Conservation (phyloP, 2,797 vertebrate genomes). For the Amazona finschi region DNA sequence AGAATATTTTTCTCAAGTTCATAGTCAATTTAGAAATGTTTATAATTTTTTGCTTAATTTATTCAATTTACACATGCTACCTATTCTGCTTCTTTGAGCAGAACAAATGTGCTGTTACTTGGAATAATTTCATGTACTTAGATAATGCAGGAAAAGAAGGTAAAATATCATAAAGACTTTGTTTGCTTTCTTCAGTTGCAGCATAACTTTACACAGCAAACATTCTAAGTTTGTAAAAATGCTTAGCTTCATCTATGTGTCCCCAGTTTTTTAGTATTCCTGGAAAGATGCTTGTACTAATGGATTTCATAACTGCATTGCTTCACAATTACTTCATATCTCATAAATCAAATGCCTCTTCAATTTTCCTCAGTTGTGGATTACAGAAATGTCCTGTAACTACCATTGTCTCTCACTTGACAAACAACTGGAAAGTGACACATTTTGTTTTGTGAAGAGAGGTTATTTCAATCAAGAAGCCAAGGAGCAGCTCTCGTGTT, state of each 20-base stretch:
- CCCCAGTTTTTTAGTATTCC: neutral
- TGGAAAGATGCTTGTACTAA: neutral
- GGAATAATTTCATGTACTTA: slow-evolving; percentile 16
- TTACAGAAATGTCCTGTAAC: neutral
- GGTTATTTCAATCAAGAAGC: neutral
- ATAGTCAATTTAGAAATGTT: slow-evolving; percentile 17
- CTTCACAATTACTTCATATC: neutral
- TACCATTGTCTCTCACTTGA: neutral
- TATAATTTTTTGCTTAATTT: neutral
- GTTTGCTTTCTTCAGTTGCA: neutral
- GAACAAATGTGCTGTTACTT: neutral
- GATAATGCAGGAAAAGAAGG: slow-evolving; percentile 4
- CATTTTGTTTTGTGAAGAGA: neutral
- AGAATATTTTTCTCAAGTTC: slow-evolving; percentile 3
- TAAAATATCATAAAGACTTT: neutral
- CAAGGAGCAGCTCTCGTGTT: neutral
- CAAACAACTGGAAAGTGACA: neutral
- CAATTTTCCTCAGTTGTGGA: neutral
- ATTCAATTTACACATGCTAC: slow-evolving; percentile 6
- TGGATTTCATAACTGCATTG: slow-evolving; percentile 30
- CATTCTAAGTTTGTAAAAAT: neutral
- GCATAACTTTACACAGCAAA: neutral
- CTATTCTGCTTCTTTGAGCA: neutral
- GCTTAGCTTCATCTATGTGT: neutral
- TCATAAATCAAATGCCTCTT: slow-evolving; percentile 31